Conservation (phyloP, 2,113 vertebrate species). For the Poecile atricapillus region DNA sequence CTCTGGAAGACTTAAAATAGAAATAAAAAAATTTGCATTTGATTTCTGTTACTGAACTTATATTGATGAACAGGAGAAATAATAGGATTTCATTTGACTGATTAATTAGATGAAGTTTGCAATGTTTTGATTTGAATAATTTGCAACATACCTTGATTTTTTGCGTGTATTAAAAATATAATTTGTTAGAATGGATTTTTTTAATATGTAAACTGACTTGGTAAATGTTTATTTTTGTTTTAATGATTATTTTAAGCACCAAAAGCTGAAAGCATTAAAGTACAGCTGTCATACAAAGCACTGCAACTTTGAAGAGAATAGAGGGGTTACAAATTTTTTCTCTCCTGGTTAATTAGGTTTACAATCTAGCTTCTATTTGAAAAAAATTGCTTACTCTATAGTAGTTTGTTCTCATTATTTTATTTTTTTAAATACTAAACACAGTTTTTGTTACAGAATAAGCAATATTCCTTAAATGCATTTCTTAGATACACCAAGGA, state of each 20-base stretch:
- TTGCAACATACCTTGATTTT: background rate
- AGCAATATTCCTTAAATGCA: conserved; percentile 24
- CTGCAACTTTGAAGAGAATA: background rate
- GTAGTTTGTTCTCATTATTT: background rate
- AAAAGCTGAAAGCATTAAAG: background rate
- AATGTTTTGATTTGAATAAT: background rate
- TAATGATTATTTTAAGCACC: background rate
- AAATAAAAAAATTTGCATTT: background rate
- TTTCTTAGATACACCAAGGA: conserved; percentile 9
- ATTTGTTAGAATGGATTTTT: background rate
- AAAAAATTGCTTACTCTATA: background rate
- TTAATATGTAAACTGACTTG: background rate
- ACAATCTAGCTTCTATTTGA: background rate
- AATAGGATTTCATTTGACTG: background rate
- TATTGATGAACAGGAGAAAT: background rate
- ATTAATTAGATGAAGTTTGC: background rate
- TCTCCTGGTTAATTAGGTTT: background rate
- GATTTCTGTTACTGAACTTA: background rate
- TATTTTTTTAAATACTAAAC: conserved; percentile 22
- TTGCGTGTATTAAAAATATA: background rate
- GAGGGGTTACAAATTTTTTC: background rate
- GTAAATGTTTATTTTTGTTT: background rate
- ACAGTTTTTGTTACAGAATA: conserved; percentile 23
- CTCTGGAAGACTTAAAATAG: background rate
- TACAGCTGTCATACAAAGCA: background rate